These are phyloP conservation scores for Pyrrhia umbra DNA, from an alignment of 2,888 invertebrate species.

Conservation along the genomic window DNA sequence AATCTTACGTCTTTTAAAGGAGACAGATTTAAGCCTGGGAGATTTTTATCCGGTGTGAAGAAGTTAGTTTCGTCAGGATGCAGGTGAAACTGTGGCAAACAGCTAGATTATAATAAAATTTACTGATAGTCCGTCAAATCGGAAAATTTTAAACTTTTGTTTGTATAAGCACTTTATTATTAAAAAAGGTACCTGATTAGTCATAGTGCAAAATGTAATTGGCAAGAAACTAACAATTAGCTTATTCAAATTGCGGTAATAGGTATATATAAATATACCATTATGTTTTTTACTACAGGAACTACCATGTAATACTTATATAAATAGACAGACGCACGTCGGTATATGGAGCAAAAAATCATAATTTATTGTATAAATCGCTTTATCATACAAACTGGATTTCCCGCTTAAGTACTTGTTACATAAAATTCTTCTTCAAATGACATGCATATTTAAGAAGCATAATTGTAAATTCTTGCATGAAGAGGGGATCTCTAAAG, in stretches of 20 bases:
- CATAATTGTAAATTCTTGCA: too few species aligned
- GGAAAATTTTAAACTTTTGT: too few species aligned
- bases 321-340: background rate
- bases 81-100: too few species aligned
- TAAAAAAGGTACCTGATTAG: background rate
- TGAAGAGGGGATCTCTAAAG: too few species aligned
- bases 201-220: background rate
- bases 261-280: background rate
- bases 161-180: too few species aligned
- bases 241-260: background rate
- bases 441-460: background rate
- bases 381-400: constrained; percentile 15
- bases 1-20: too few species aligned
- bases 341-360: constrained; percentile 9
- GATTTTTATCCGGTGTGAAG: too few species aligned
- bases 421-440: background rate
- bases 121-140: too few species aligned
- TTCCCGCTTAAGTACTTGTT: background rate
- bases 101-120: too few species aligned
- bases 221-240: background rate
- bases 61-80: too few species aligned
- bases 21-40: too few species aligned
- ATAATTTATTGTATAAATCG: background rate
- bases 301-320: background rate
- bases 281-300: constrained; percentile 2